Evolutionary conservation across 2,888 invertebrate genomes (phyloP), one percentile per base, ranked within the genome.

Genomic region (Dioctria linearis): DNA sequence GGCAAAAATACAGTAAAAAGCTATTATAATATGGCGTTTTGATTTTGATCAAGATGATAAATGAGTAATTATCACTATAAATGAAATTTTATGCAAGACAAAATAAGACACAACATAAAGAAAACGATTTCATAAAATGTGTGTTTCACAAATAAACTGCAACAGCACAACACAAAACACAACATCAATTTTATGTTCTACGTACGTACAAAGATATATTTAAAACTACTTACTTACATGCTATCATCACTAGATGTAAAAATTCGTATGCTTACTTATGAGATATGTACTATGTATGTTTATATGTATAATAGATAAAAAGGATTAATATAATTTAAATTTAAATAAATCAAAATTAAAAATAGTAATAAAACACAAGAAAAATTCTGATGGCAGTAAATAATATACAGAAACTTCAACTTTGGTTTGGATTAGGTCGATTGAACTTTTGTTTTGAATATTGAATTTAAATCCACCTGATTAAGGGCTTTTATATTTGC

Each of bases 1-100:
- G 25, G 49, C 49, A 46, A 54, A 54, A 54, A 54, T 8, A 67
- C 90, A 25, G 25, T 88, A 87, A 91, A 93, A 90, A 78, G 63
- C 51, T 78, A 66, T 25, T 25, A 25, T 46, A 66, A 66, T 78
- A 78, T 78, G 78, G 78, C 78, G 78, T 78, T 78, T 78, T 78
- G 78, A 75, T 59, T 75, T 25, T 25, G 25, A 25, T 25, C 25
- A 25, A 25, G 25, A 25, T 25, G 25, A 25, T 25, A 25, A 25
- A 25, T 25, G 25, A 25, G 25, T 25, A 25, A 25, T 25, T 25
- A 25, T 25, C 25, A 25, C 25, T 25, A 1, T 25, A 25, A 25
- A 25, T 25, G 25, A 42, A 25, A 49, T 11, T 69, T 11, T 61
- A 6, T 59, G 59, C 59, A 43, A 57, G 13, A 75, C 73, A 75